Percentiles rank a stretch among this genome's conserved stretches.
phyloP scores from a whole-genome alignment of 2,797 vertebrate genomes.

The Stomatorhinus walkeri region DNA sequence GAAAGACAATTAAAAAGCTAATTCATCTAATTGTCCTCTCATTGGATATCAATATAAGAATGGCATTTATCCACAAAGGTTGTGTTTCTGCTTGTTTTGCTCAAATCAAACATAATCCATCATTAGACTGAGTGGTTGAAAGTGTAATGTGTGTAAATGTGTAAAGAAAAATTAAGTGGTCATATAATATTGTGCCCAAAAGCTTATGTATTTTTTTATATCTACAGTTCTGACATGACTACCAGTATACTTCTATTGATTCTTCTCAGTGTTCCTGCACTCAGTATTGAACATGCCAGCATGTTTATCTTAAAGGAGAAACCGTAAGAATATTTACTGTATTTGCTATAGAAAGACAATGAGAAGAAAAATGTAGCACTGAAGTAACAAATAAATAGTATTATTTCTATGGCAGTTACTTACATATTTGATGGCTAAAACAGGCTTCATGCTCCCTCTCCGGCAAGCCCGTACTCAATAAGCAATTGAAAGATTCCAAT shows the following conservation, averaged over 20 bases:
- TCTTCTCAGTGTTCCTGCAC: neutral
- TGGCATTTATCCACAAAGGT: neutral
- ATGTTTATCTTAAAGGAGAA: neutral
- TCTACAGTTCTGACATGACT: conserved; percentile 5
- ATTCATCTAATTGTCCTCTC: neutral
- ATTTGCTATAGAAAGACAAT: neutral
- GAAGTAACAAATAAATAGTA: neutral
- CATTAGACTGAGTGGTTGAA: neutral
- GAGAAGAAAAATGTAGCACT: neutral
- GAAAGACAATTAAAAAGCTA: neutral
- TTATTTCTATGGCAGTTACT: neutral
- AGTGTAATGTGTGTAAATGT: neutral
- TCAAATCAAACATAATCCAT: neutral
- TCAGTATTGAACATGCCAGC: neutral
- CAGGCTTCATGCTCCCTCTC: neutral
- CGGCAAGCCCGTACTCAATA: neutral
- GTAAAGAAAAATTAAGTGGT: neutral
- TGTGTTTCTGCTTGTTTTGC: neutral
- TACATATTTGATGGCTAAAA: neutral
- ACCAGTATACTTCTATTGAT: neutral
- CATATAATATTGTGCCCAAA: neutral
- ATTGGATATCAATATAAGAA: neutral
- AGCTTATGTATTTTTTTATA: neutral
- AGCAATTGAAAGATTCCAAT: neutral
- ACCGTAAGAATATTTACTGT: conserved; percentile 15